Evolutionary conservation across 2,888 invertebrate species (phyloP).

Genomic region (Keiferia lycopersicella): DNA sequence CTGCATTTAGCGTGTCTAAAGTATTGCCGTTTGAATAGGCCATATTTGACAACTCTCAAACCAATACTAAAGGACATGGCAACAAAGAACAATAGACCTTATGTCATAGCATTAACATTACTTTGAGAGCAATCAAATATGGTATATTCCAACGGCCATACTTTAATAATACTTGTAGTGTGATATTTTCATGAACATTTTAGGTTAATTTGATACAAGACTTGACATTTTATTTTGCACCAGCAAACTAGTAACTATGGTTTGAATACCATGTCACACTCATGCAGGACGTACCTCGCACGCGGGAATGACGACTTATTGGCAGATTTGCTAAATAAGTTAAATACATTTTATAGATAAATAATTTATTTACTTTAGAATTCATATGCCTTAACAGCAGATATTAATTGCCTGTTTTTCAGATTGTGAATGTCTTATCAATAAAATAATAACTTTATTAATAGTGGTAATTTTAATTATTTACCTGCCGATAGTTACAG

Average conservation of each 20-base stretch:
- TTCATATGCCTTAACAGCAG: slow-evolving; percentile 73
- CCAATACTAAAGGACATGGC: too few species aligned
- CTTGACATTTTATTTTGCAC: slow-evolving; percentile 56
- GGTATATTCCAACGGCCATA: too few species aligned
- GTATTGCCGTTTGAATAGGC: too few species aligned
- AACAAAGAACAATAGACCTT: too few species aligned
- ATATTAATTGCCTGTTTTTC: slow-evolving; percentile 69
- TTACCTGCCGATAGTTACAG: not conserved
- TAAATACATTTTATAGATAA: slow-evolving; percentile 53
- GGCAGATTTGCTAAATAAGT: slow-evolving; percentile 61
- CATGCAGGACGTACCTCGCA: slow-evolving; percentile 46
- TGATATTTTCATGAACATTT: slow-evolving; percentile 53
- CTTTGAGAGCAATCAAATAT: too few species aligned
- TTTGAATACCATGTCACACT: slow-evolving; percentile 36
- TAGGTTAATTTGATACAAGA: slow-evolving; percentile 60
- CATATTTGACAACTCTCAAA: too few species aligned
- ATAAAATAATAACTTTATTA: slow-evolving; percentile 75
- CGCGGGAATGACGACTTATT: slow-evolving; percentile 59
- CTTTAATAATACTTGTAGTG: too few species aligned
- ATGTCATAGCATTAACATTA: too few species aligned
- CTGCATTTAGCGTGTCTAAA: slow-evolving; percentile 33
- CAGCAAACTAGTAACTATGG: slow-evolving; percentile 52
- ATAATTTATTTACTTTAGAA: slow-evolving; percentile 74
- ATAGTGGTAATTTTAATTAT: slow-evolving; percentile 26
- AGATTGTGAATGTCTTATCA: slow-evolving; percentile 76